These are phyloP conservation scores for Drosophila gaucha DNA, from an alignment of 2,888 invertebrate species.

Conservation along the genomic window DNA sequence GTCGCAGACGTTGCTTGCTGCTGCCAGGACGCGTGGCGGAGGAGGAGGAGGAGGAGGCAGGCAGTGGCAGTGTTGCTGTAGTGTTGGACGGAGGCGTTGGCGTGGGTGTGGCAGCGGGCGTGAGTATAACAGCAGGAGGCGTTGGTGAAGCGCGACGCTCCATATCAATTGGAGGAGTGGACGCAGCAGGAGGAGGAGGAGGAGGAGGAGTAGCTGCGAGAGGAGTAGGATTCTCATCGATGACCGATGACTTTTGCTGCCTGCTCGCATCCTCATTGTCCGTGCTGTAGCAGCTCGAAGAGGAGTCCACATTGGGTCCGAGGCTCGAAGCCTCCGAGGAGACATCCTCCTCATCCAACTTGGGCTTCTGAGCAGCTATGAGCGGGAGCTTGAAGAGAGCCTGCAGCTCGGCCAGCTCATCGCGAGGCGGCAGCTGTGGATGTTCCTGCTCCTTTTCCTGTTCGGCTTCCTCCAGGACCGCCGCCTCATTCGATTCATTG, in stretches of 20 bases:
- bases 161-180: background rate
- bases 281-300: conserved; percentile 87
- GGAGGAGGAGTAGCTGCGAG: conserved; percentile 7
- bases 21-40: conserved; percentile 59
- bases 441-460: conserved; percentile 10
- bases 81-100: conserved; percentile 58
- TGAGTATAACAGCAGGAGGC: conserved; percentile 61
- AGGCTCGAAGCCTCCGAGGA: conserved; percentile 88
- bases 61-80: conserved; percentile 45
- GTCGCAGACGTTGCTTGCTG: conserved; percentile 55
- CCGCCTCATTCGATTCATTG: conserved; percentile 74
- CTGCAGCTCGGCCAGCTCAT: conserved; percentile 65
- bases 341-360: conserved; percentile 55
- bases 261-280: conserved; percentile 79
- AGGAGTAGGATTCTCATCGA: conserved; percentile 50
- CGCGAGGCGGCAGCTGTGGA: conserved; percentile 28
- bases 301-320: conserved; percentile 89
- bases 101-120: conserved; percentile 43
- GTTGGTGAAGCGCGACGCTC: conserved; percentile 32
- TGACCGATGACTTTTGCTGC: conserved; percentile 28
- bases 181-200: background rate
- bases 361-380: conserved; percentile 60
- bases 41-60: conserved; percentile 24
- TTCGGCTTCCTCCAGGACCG: conserved; percentile 39
- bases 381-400: conserved; percentile 82